A percentile compares a stretch with the other conserved stretches of the same genome.
Conservation (phyloP, 2,113 vertebrate genomes). For the Clarias gariepinus region DNA sequence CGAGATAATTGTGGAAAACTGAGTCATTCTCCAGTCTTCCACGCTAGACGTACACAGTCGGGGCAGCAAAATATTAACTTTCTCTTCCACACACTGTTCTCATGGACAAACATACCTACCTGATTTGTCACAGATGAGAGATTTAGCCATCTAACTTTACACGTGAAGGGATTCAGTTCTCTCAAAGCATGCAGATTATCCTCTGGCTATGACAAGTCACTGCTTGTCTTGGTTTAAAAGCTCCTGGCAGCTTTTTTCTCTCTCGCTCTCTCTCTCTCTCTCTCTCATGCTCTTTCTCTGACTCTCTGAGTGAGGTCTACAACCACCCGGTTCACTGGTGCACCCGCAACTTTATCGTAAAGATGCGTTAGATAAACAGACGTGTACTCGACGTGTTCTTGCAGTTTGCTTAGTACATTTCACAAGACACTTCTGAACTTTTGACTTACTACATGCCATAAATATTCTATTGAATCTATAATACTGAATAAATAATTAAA, state of each 20-base stretch:
- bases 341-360: background rate
- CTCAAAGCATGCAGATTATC: slow-evolving; percentile 37
- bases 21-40: background rate
- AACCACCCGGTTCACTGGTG: background rate
- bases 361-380: background rate
- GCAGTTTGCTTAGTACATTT: background rate
- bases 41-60: background rate
- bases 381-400: background rate
- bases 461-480: background rate
- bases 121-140: slow-evolving; percentile 25
- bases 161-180: slow-evolving; percentile 6
- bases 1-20: slow-evolving; percentile 23
- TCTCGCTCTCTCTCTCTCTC: background rate
- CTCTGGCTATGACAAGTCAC: slow-evolving; percentile 46
- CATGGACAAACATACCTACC: background rate
- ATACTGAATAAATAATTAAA: background rate
- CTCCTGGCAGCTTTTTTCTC: slow-evolving; percentile 2
- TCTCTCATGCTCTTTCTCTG: background rate
- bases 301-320: background rate
- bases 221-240: slow-evolving; percentile 37
- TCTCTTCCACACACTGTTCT: slow-evolving; percentile 14
- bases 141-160: slow-evolving; percentile 32
- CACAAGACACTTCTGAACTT: background rate
- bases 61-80: background rate
- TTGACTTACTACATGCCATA: background rate